Evolutionary conservation across 1,140 invertebrate species (phyloP).

Genomic region (Gonatopus flavifemur): DNA sequence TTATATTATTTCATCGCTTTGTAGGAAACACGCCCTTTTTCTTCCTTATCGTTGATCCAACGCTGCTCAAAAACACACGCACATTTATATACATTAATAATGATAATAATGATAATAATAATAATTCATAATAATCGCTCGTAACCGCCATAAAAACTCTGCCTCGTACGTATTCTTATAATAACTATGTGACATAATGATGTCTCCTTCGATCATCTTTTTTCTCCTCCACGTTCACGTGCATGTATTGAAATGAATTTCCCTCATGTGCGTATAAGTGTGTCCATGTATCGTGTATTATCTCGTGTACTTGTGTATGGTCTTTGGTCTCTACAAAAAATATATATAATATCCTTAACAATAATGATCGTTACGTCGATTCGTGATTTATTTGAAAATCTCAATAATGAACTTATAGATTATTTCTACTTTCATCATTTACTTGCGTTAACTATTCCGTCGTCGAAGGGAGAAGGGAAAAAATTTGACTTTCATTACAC

Average conservation of each 20-base stretch:
- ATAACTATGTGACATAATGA: constrained; percentile 22
- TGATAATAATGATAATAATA: too few relatives aligned
- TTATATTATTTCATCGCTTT: too few relatives aligned
- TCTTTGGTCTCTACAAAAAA: constrained; percentile 50
- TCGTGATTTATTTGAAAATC: constrained; percentile 43
- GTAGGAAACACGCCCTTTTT: neutral
- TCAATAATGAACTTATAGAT: constrained; percentile 38
- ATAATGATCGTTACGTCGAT: constrained; percentile 40
- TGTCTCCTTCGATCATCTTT: constrained; percentile 24
- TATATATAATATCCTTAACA: constrained; percentile 48
- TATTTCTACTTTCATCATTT: constrained; percentile 27
- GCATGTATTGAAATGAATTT: neutral
- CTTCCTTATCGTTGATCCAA: constrained; percentile 19
- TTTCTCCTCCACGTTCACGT: constrained; percentile 9
- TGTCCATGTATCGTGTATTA: neutral
- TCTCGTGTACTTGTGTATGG: constrained; percentile 24
- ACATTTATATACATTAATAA: constrained; percentile 9
- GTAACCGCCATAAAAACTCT: constrained; percentile 17
- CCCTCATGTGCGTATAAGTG: neutral
- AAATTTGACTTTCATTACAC: constrained; percentile 28
- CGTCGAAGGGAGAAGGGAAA: constrained; percentile 1
- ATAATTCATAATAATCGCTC: too few relatives aligned
- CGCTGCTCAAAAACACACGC: constrained; percentile 16
- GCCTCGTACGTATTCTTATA: neutral
- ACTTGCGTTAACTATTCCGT: constrained; percentile 20